These are phyloP conservation scores for Marisa cornuarietis DNA, from an alignment of 1,140 invertebrate genomes.

Conservation along the genomic window DNA sequence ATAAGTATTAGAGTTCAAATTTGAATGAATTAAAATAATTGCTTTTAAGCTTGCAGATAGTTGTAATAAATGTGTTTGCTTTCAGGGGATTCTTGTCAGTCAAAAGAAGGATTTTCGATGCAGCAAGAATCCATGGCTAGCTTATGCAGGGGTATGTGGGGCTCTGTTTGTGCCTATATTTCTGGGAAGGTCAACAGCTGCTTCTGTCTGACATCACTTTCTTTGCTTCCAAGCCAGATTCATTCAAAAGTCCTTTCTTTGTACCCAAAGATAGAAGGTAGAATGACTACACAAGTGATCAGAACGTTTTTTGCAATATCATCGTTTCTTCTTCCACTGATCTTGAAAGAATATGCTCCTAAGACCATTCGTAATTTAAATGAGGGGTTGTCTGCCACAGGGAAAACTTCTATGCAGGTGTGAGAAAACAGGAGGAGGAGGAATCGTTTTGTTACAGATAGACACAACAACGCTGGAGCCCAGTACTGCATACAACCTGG, in stretches of 20 bases:
- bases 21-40: too few species aligned
- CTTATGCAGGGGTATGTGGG: conserved; percentile 80
- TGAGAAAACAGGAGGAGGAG: conserved; percentile 28
- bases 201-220: too few species aligned
- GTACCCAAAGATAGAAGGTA: too few species aligned
- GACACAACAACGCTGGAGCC: conserved; percentile 66
- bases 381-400: conserved; percentile 61
- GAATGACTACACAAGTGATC: too few species aligned
- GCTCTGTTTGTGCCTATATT: neutral
- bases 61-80: conserved; percentile 5
- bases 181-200: too few species aligned
- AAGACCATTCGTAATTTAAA: neutral
- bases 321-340: too few species aligned
- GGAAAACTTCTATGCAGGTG: conserved; percentile 70
- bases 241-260: too few species aligned
- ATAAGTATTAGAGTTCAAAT: too few species aligned
- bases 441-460: conserved; percentile 35
- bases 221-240: too few species aligned
- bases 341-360: too few species aligned
- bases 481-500: conserved; percentile 47
- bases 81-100: conserved; percentile 78
- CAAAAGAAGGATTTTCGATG: conserved; percentile 84
- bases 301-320: too few species aligned
- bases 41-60: neutral
- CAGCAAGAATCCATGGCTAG: conserved; percentile 79